A percentile compares a stretch with the other conserved stretches of the same genome.
Evolutionary conservation across 2,797 vertebrate species (phyloP).

Genomic region (Syngnathus rostellatus): DNA sequence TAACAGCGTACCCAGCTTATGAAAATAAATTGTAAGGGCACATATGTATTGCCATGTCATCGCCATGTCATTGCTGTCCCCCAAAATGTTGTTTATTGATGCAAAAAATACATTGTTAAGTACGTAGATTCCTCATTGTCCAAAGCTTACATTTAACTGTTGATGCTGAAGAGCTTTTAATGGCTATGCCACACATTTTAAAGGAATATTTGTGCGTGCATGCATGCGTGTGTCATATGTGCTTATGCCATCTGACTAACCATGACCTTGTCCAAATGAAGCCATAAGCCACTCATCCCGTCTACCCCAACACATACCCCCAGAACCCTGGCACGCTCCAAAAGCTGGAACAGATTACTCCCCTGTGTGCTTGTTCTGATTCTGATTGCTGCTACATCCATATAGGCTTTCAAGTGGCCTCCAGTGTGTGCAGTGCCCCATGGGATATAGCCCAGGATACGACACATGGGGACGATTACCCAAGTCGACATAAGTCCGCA

Average conservation of each 20-base stretch:
- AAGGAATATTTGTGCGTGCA: slow-evolving; percentile 7
- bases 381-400: slow-evolving; percentile 71
- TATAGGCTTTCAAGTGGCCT: slow-evolving; percentile 73
- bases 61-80: no score
- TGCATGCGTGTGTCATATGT: slow-evolving; percentile 15
- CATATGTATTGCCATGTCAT: no score
- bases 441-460: slow-evolving; percentile 56
- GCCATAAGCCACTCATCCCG: slow-evolving; percentile 25
- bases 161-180: slow-evolving; percentile 44
- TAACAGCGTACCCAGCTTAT: no score
- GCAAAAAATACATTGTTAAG: no score
- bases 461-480: slow-evolving; percentile 75
- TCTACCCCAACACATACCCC: slow-evolving; percentile 16
- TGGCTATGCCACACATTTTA: slow-evolving; percentile 21
- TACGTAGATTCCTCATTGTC: no score
- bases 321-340: slow-evolving; percentile 55
- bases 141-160: no score
- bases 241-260: slow-evolving; percentile 45
- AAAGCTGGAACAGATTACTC: slow-evolving; percentile 74
- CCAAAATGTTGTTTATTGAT: no score
- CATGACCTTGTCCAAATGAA: slow-evolving; percentile 59
- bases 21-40: no score
- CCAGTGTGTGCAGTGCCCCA: slow-evolving; percentile 58
- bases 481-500: slow-evolving; percentile 36
- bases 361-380: slow-evolving; percentile 63